A percentile compares a stretch with the other conserved stretches of the same genome.
Evolutionary conservation across 1,140 invertebrate species (phyloP).

Genomic region (Batillaria attramentaria): DNA sequence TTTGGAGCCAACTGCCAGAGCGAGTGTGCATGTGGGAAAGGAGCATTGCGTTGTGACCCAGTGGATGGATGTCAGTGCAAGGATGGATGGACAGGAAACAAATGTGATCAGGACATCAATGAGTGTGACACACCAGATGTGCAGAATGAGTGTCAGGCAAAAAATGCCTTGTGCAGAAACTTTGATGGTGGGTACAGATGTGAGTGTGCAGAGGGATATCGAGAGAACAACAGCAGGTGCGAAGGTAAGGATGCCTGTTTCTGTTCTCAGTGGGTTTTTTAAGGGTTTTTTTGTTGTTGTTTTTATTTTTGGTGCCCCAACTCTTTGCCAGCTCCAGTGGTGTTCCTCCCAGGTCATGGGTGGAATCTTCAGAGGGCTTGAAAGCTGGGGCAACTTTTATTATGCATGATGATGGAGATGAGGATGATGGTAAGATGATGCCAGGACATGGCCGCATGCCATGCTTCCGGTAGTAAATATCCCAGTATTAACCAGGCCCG

Average conservation of each 20-base stretch:
- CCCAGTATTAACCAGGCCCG: no score
- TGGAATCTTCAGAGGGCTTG: no score
- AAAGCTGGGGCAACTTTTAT: no score
- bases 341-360: no score
- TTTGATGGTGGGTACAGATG: background rate
- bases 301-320: no score
- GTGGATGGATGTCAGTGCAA: constrained; percentile 28
- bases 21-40: constrained; percentile 18
- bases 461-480: no score
- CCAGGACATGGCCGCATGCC: no score
- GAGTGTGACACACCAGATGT: constrained; percentile 2
- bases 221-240: background rate
- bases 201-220: background rate
- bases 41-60: background rate
- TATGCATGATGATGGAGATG: no score
- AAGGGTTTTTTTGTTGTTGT: no score
- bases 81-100: constrained; percentile 16
- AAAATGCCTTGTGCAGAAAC: background rate
- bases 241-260: constrained; percentile 18
- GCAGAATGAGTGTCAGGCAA: background rate
- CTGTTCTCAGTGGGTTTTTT: no score
- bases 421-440: no score
- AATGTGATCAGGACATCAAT: constrained; percentile 24
- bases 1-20: constrained; percentile 6
- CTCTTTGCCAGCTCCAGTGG: no score